These are phyloP conservation scores for Agrotis ipsilon DNA, from an alignment of 2,888 invertebrate species.

Conservation along the genomic window DNA sequence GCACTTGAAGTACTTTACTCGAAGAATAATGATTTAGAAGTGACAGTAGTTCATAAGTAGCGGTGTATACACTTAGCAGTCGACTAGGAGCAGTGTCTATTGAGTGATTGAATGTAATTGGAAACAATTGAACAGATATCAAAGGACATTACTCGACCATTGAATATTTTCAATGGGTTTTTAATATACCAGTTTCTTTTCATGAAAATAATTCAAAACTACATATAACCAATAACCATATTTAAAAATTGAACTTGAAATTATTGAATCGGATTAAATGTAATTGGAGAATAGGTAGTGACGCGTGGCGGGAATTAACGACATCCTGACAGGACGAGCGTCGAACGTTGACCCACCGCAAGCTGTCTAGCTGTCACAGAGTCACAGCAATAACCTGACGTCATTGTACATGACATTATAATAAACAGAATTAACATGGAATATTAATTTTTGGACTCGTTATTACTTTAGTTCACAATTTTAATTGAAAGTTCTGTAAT, in stretches of 20 bases:
- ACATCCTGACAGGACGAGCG: conserved; percentile 86
- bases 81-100: conserved; percentile 27
- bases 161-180: conserved; percentile 2
- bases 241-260: conserved; percentile 34
- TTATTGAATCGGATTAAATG: conserved; percentile 52
- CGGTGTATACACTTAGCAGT: conserved; percentile 9
- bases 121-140: conserved; percentile 40
- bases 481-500: conserved; percentile 32
- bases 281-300: conserved; percentile 70
- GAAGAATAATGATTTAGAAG: conserved; percentile 19
- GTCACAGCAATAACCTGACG: conserved; percentile 58
- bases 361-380: conserved; percentile 54
- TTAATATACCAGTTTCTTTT: not conserved
- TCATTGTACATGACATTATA: conserved; percentile 34
- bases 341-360: conserved; percentile 81
- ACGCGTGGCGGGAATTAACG: conserved; percentile 86
- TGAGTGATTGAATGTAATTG: conserved; percentile 44
- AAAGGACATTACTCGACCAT: conserved; percentile 3
- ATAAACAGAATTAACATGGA: not conserved
- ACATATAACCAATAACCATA: not conserved
- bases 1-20: conserved; percentile 19
- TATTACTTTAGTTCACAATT: not conserved
- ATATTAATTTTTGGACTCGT: not conserved
- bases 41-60: conserved; percentile 23
- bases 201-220: not conserved